Evolutionary conservation across 2,113 vertebrate species (phyloP).

Genomic region (Zosterops pallidus): DNA sequence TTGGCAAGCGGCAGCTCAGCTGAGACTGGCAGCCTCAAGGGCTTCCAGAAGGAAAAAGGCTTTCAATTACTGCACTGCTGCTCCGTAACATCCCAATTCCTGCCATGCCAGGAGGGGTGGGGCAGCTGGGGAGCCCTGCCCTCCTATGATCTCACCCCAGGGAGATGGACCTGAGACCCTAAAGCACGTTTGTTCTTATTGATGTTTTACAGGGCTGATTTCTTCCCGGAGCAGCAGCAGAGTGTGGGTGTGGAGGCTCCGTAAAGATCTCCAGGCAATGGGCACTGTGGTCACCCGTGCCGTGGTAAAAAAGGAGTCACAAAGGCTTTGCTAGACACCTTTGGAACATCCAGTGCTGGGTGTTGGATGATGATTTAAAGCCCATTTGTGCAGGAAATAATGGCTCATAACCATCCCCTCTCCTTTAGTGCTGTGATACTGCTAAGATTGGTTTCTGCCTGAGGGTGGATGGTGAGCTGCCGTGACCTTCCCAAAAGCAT

Average conservation of each 20-base stretch:
- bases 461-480: neutral
- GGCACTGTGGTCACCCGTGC: accelerated
- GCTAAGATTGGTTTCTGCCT: neutral
- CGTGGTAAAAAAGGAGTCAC: neutral
- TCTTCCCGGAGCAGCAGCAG: neutral
- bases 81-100: neutral
- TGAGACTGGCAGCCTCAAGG: neutral
- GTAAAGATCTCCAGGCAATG: neutral
- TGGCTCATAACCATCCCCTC: neutral
- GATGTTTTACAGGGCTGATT: neutral
- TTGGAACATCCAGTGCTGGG: neutral
- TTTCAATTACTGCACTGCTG: neutral
- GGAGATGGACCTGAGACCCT: neutral
- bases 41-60: neutral
- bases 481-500: neutral
- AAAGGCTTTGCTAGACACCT: neutral
- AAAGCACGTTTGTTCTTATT: neutral
- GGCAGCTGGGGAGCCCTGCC: neutral
- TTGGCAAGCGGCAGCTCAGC: neutral
- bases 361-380: neutral
- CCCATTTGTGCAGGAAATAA: neutral
- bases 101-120: accelerated
- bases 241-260: neutral
- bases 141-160: accelerated
- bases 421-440: neutral